Conservation (phyloP, 1,140 invertebrate genomes). For the Fragariocoptes setiger region DNA sequence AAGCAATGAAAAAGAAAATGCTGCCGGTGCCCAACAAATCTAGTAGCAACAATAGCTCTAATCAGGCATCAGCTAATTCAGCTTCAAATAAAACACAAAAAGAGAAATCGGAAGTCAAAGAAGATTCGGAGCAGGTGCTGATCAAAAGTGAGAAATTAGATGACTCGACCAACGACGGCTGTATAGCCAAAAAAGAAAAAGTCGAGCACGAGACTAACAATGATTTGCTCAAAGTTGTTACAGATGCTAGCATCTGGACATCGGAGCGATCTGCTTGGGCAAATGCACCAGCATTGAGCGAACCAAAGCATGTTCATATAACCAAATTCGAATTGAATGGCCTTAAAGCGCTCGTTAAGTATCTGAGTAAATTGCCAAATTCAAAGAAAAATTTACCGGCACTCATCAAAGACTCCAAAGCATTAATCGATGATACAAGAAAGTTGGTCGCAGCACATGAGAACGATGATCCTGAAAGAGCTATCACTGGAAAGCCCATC, state of each 20-base stretch:
- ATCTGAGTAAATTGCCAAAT: conserved; percentile 50
- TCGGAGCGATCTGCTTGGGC: neutral
- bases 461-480: conserved; percentile 43
- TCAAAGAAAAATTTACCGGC: conserved; percentile 71
- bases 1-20: too few relatives aligned
- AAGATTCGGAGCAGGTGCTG: too few relatives aligned
- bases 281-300: neutral
- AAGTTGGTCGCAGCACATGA: conserved; percentile 54
- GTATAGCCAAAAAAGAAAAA: too few relatives aligned
- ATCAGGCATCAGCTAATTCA: too few relatives aligned
- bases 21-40: too few relatives aligned
- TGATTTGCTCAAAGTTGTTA: too few relatives aligned
- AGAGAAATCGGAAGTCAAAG: neutral
- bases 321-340: conserved; percentile 11
- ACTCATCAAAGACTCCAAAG: conserved; percentile 54
- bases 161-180: too few relatives aligned
- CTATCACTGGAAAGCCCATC: conserved; percentile 44
- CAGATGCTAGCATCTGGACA: too few relatives aligned
- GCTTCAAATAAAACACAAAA: too few relatives aligned
- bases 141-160: too few relatives aligned
- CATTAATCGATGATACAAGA: conserved; percentile 46
- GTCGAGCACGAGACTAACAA: too few relatives aligned
- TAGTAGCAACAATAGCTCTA: too few relatives aligned
- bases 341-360: conserved; percentile 62
- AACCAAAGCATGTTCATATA: conserved; percentile 8